Conservation (phyloP, 2,797 vertebrate genomes). For the Sphenopsis melanotis region DNA sequence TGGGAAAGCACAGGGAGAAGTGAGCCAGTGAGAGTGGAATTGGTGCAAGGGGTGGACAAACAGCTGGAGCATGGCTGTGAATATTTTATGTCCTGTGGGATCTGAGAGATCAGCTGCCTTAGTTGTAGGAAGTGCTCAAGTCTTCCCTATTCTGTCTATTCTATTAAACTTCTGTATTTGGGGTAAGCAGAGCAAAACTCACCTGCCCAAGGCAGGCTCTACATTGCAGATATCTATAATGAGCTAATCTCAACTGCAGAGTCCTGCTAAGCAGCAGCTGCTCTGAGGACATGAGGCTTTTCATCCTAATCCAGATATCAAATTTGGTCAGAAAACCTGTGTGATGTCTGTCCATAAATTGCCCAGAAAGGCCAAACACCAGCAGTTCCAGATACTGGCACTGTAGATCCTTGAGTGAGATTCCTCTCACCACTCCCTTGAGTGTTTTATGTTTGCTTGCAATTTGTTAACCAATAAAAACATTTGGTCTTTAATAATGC, state of each 20-base stretch:
- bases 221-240: neutral
- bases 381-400: neutral
- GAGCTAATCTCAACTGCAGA: neutral
- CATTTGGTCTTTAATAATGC: neutral
- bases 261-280: neutral
- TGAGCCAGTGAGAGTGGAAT: neutral
- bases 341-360: neutral
- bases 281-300: accelerated
- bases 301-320: neutral
- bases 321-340: neutral
- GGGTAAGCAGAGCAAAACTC: neutral
- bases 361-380: neutral
- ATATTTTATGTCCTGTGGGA: neutral
- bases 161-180: neutral
- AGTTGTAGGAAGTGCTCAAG: neutral
- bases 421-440: neutral
- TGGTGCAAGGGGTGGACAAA: neutral
- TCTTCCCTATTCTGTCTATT: neutral
- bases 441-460: neutral
- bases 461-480: neutral
- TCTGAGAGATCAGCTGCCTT: neutral
- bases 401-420: neutral
- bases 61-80: neutral
- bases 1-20: neutral
- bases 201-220: neutral